Conservation (phyloP, 2,888 invertebrate species). For the Epinotia nisella region DNA sequence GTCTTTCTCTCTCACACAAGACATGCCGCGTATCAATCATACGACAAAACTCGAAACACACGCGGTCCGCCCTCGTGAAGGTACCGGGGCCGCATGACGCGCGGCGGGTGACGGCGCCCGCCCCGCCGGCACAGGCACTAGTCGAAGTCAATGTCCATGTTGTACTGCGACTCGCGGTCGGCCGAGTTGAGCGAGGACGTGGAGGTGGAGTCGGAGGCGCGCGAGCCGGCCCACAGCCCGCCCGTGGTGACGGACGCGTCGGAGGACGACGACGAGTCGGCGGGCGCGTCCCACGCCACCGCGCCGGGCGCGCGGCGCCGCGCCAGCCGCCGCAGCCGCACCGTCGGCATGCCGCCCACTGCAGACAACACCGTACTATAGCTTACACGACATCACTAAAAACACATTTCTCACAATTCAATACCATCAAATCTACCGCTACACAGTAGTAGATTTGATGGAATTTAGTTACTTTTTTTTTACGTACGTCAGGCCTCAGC, state of each 20-base stretch:
- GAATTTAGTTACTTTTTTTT: too few species aligned
- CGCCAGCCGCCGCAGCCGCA: slow-evolving; percentile 56
- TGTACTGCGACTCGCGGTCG: slow-evolving; percentile 66
- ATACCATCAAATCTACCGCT: too few species aligned
- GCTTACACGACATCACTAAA: too few species aligned
- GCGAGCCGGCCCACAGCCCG: slow-evolving; percentile 56
- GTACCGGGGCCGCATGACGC: background rate
- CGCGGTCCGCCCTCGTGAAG: background rate
- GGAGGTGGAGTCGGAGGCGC: slow-evolving; percentile 51
- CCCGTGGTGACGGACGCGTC: slow-evolving; percentile 55
- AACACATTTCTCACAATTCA: too few species aligned
- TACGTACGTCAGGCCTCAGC: too few species aligned
- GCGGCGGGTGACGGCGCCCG: background rate
- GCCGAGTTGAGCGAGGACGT: slow-evolving; percentile 43
- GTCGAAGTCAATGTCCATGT: slow-evolving; percentile 82
- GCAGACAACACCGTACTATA: too few species aligned
- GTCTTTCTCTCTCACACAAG: background rate
- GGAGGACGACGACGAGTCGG: slow-evolving; percentile 46
- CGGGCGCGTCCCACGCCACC: slow-evolving; percentile 46
- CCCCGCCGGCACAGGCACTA: slow-evolving; percentile 57
- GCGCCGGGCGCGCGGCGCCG: slow-evolving; percentile 47
- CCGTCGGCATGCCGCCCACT: slow-evolving; percentile 55
- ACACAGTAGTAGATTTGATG: too few species aligned
- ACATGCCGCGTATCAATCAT: background rate
- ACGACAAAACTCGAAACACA: background rate